Evolutionary conservation across 2,797 vertebrate genomes (phyloP).

Genomic region (Paguma larvata): DNA sequence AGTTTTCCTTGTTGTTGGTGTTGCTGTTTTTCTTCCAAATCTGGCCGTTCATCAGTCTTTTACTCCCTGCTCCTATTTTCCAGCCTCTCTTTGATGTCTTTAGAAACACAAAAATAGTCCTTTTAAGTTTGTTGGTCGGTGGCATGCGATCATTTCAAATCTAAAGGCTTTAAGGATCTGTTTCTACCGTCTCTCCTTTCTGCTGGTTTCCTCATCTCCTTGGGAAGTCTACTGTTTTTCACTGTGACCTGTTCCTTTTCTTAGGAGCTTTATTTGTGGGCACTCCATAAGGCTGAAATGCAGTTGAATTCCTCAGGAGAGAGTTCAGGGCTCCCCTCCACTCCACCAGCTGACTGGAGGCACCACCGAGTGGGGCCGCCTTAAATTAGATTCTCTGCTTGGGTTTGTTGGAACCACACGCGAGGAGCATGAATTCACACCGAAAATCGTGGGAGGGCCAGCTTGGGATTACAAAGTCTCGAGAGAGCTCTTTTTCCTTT

Average conservation of each 20-base stretch:
- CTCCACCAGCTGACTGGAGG: not conserved
- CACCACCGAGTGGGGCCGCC: not conserved
- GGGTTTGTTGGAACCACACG: not conserved
- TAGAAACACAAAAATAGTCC: not conserved
- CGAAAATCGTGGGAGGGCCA: not conserved
- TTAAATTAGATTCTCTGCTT: not conserved
- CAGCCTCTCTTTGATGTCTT: not conserved
- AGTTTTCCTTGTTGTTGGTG: not conserved
- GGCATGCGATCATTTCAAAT: not conserved
- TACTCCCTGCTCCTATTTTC: not conserved
- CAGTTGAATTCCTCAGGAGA: not conserved
- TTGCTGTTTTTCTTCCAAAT: not conserved
- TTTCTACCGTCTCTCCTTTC: not conserved
- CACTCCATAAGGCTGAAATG: not conserved
- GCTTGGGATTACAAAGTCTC: not conserved
- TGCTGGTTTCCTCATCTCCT: not conserved
- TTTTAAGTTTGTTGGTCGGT: not conserved
- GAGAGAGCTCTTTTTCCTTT: not conserved
- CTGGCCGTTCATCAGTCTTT: not conserved
- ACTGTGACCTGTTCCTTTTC: not conserved
- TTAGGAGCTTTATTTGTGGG: not conserved
- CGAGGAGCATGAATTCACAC: not conserved
- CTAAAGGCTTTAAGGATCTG: not conserved
- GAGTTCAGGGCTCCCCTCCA: not conserved
- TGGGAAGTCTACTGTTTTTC: not conserved